Conservation (phyloP, 2,888 invertebrate species). For the Leucophenga montana region DNA sequence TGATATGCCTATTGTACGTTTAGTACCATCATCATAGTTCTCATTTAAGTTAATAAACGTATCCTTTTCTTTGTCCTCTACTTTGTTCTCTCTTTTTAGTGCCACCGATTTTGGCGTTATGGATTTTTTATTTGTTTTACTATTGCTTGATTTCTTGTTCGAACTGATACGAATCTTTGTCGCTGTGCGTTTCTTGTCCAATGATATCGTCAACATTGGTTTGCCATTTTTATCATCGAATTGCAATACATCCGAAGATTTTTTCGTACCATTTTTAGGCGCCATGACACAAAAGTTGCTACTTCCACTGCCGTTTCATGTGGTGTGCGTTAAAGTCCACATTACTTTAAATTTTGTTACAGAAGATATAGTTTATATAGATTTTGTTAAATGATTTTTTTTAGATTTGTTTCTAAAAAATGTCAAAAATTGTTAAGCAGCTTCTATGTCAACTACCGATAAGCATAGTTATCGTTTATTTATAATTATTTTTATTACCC, state of each 20-base stretch:
- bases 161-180: not conserved
- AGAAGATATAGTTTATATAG: not conserved
- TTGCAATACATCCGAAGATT: not conserved
- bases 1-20: no score
- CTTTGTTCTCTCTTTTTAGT: not conserved
- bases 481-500: no score
- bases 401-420: not conserved
- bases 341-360: not conserved
- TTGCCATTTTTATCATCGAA: not conserved
- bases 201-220: not conserved
- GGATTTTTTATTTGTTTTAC: not conserved
- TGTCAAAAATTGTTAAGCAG: no score
- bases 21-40: no score
- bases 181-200: slow-evolving; percentile 4
- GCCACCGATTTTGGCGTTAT: not conserved
- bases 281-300: not conserved
- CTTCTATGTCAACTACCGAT: no score
- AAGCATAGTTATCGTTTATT: no score
- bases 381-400: not conserved
- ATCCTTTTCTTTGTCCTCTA: no score
- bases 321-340: not conserved
- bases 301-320: not conserved
- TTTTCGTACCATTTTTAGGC: not conserved
- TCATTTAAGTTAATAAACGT: no score
- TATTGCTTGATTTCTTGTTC: not conserved